Evolutionary conservation across 1,140 invertebrate genomes (phyloP), one percentile per base, ranked within the genome.

Genomic region (Hyphantria cunea): DNA sequence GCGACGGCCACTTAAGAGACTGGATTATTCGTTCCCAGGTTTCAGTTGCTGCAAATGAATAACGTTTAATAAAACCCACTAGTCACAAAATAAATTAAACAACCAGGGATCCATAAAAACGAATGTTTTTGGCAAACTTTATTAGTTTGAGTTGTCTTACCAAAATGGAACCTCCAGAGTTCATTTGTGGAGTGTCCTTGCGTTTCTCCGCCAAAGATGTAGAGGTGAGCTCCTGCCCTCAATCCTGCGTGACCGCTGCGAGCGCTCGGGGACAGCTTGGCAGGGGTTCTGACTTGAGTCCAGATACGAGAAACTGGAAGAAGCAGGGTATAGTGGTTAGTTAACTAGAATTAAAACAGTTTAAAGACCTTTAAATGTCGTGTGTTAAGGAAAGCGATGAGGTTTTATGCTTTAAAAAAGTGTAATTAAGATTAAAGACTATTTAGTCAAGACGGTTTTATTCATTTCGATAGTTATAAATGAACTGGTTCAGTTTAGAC

Each of bases 161-260:
- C 94, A 83, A 97, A 97, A 88, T 96, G 95, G 91, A 96, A 97
- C 82, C 95, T 93, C 96, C 97, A 98, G 0, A 98, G 86, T 73
- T 97, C 96, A 82, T 96, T 96, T 12, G 93, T 94, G 7, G 94
- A 91, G 52, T 94, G 91, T 0, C 96, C 96, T 60, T 92, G 92
- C 66, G 93, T 92, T 79, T 97, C 96, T 0, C 96, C 96, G 0
- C 96, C 96, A 88, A 97, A 96, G 11, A 98, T 92, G 34, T 97
- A 92, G 94, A 98, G 96, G 32, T 94, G 95, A 11, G 94, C 95
- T 9, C 95, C 94, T 11, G 96, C 92, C 77, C 95, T 93, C 65
- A 95, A 94, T 0, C 95, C 96, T 32, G 95, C 94, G 83, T 98
- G 96, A n/a, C 96, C 95, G 72, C 95, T 94, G 37, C 97, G 92